Evolutionary conservation across 2,797 vertebrate species (phyloP), one percentile per base, ranked within the genome.

Genomic region (Alauda arvensis): DNA sequence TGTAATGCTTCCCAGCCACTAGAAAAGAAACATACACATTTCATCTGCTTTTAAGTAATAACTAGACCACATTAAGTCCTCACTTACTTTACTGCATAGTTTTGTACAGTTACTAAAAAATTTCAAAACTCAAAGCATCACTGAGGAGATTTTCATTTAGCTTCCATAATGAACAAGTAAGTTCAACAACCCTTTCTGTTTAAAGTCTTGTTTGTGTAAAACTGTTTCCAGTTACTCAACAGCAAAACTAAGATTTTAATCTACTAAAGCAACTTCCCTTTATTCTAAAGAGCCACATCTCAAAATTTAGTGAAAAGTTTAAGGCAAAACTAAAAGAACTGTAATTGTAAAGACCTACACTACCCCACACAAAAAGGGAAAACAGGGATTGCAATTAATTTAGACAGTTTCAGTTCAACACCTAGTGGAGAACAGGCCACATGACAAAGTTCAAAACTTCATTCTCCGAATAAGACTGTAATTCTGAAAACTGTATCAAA

Each of bases 371-470:
- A 29, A 31, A 83, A 37, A 53, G 17, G 9, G 59, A 67, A 72
- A 87, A 66, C 1, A 75, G 8, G 28, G 34, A 82, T 29, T 42
- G 49, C 62, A 79, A 59, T 39, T 53, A 23, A 62, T 3, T 14
- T 43, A 57, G 57, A 66, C 28, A 69, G 88, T 49, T 95, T 87
- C 78, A 89, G 80, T 78, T 93, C 86, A 91, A 84, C 65, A 79
- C 52, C 88, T 86, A 86, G 76, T 57, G 37, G 68, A 88, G 76
- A 90, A 88, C 5, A 88, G 39, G 31, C 65, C 51, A 59, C 77
- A 88, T 55, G 51, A 86, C 68, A 86, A 86, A 88, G 34, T 52
- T 77, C 31, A 60, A 52, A 63, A 43, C 49, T 71, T 65, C 15
- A 21, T 6, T 10, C 39, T 77, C 14, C 24, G 45, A 66, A 46